Evolutionary conservation across 2,888 invertebrate species (phyloP), one percentile per base, ranked within the genome.

Genomic region (Rutpela maculata): DNA sequence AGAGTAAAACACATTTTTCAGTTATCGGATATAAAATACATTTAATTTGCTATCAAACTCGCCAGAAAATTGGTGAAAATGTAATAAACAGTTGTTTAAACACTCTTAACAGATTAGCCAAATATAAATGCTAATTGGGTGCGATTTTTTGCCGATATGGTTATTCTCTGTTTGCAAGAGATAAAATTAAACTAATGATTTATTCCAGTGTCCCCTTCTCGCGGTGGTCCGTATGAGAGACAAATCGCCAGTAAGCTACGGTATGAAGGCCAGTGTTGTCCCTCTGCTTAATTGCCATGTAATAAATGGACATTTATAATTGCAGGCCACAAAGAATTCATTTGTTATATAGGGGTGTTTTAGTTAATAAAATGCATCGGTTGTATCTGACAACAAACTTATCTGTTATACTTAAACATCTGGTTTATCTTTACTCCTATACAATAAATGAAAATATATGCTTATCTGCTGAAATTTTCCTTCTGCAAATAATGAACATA

Each of bases 291-390:
- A 88, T 89, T 88, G 88, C 88, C 83, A 80, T 84, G 86, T 87
- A 88, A 88, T 88, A 88, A 88, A 89, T 88, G 88, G 87, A 84
- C 86, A 84, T 85, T 86, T 83, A 84, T 86, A 88, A 87, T 88
- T 87, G 87, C 86, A 83, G 87, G 83, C 85, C 87, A 84, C 86
- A 85, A 87, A 88, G 88, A 88, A 88, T 88, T 84, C 86, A 86
- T 87, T 84, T 84, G 84, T 86, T 86, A 83, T 81, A 81, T 83
- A 82, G 81, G 85, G 84, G 84, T 84, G 84, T 82, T 83, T 84
- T 82, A 83, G 85, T 85, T 85, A 83, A 85, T 85, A 81, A 84
- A 85, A 84, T 81, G 82, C 83, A 82, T 78, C 82, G 82, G 81
- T 77, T 84, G 84, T 74, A 78, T 79, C 75, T 80, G 84, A 85